These are phyloP conservation scores for Athrips mouffetella DNA, from an alignment of 2,888 invertebrate genomes.

Conservation along the genomic window DNA sequence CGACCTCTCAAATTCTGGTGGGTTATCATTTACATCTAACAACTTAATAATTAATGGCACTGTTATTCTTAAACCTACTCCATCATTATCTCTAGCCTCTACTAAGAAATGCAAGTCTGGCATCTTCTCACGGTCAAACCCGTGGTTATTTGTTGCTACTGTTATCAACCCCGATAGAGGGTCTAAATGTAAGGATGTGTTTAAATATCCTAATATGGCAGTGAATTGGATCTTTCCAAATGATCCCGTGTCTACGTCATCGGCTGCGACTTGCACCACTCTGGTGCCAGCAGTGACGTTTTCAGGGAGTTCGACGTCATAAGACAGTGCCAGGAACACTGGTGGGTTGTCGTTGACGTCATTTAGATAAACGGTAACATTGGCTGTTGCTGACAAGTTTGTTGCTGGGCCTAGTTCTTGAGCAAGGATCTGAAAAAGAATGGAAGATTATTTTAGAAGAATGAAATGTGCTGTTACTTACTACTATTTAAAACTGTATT, in stretches of 20 bases:
- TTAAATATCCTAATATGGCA: constrained; percentile 85
- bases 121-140: constrained; percentile 90
- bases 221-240: constrained; percentile 89
- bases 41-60: constrained; percentile 86
- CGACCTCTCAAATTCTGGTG: constrained; percentile 88
- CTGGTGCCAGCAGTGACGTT: constrained; percentile 86
- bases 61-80: constrained; percentile 86
- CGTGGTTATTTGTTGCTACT: constrained; percentile 85
- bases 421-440: constrained; percentile 82
- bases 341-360: constrained; percentile 95
- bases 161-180: constrained; percentile 88
- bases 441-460: background rate
- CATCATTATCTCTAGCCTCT: constrained; percentile 92
- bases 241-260: constrained; percentile 87
- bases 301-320: constrained; percentile 87
- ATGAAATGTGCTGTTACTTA: too few species aligned
- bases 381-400: constrained; percentile 85
- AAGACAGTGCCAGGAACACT: constrained; percentile 84
- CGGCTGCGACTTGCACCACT: constrained; percentile 87
- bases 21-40: constrained; percentile 90
- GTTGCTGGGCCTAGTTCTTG: constrained; percentile 88
- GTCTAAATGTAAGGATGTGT: constrained; percentile 88
- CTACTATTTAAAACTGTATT: too few species aligned
- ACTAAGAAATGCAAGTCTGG: constrained; percentile 88
- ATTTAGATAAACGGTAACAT: constrained; percentile 87